phyloP scores from a whole-genome alignment of 2,888 invertebrate species.

The Rugalucina vietnamica region DNA sequence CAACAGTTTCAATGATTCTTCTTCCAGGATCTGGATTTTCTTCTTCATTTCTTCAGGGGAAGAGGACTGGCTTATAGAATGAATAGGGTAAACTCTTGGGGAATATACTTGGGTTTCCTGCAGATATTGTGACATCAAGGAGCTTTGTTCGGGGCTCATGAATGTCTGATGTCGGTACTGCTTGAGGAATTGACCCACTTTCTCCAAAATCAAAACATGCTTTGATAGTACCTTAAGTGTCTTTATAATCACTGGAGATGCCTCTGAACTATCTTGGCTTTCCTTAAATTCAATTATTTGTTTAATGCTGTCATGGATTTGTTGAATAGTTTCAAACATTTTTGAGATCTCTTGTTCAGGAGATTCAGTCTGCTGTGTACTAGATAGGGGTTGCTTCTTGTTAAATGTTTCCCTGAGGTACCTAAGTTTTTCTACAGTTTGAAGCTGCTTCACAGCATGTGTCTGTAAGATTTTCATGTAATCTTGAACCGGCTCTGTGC shows the following conservation, averaged over 20 bases:
- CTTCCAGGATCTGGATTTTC: neutral
- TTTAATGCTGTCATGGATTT: neutral
- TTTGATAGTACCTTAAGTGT: constrained; percentile 21
- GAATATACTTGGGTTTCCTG: neutral
- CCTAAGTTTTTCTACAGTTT: constrained; percentile 12
- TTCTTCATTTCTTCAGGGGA: neutral
- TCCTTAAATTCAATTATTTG: neutral
- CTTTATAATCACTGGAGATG: constrained; percentile 25
- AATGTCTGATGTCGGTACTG: neutral
- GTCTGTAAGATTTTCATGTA: neutral
- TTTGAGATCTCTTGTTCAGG: too few relatives aligned
- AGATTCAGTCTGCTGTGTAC: too few relatives aligned
- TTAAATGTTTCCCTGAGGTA: too few relatives aligned
- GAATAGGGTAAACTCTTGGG: neutral
- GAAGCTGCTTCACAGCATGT: constrained; percentile 21
- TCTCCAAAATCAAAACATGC: constrained; percentile 15
- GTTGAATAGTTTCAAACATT: neutral
- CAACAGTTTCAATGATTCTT: neutral
- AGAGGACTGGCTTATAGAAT: neutral
- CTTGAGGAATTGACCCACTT: neutral
- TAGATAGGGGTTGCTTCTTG: too few relatives aligned
- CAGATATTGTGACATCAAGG: too few relatives aligned
- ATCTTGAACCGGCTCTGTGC: neutral
- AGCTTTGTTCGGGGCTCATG: neutral
- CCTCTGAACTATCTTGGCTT: neutral